A percentile compares a stretch with the other conserved stretches of the same genome.
These are phyloP conservation scores for Phrynocephalus guinanensis DNA, from an alignment of 2,797 vertebrate genomes.

Conservation along the genomic window DNA sequence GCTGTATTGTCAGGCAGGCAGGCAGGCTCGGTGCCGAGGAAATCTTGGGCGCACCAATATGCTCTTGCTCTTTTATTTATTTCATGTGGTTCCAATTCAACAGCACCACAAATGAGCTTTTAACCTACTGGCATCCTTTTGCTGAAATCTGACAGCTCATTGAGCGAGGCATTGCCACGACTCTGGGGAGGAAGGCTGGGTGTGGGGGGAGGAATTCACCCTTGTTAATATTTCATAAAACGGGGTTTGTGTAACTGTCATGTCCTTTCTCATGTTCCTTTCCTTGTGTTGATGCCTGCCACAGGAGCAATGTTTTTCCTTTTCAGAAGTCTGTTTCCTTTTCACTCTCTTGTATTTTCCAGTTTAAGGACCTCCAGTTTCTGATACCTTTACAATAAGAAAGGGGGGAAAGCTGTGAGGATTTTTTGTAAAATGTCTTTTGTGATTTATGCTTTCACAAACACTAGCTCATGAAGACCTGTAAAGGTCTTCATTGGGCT, in stretches of 20 bases:
- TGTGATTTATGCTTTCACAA: not conserved
- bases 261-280: slow-evolving; percentile 64
- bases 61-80: accelerated
- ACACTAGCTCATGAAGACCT: too few species aligned
- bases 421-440: slow-evolving; percentile 4
- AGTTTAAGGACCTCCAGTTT: slow-evolving; percentile 1
- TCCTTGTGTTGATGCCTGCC: slow-evolving; percentile 51
- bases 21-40: not conserved
- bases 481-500: too few species aligned
- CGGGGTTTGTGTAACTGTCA: slow-evolving; percentile 71
- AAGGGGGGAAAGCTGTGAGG: not conserved
- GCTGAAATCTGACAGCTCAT: slow-evolving; percentile 45
- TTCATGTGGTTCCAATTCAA: slow-evolving; percentile 24
- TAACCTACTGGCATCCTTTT: slow-evolving; percentile 40
- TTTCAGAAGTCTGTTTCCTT: slow-evolving; percentile 58
- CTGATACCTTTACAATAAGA: slow-evolving; percentile 29
- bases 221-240: slow-evolving; percentile 71
- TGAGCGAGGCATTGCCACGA: slow-evolving; percentile 48
- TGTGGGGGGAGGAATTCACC: slow-evolving; percentile 37
- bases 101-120: slow-evolving; percentile 37
- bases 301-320: slow-evolving; percentile 61
- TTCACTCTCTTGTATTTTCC: slow-evolving; percentile 41
- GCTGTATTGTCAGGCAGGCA: not conserved
- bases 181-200: not conserved
- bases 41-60: not conserved